A percentile compares a stretch with the other conserved stretches of the same genome.
Conservation (phyloP, 1,140 invertebrate species). For the Drosophila arizonae region DNA sequence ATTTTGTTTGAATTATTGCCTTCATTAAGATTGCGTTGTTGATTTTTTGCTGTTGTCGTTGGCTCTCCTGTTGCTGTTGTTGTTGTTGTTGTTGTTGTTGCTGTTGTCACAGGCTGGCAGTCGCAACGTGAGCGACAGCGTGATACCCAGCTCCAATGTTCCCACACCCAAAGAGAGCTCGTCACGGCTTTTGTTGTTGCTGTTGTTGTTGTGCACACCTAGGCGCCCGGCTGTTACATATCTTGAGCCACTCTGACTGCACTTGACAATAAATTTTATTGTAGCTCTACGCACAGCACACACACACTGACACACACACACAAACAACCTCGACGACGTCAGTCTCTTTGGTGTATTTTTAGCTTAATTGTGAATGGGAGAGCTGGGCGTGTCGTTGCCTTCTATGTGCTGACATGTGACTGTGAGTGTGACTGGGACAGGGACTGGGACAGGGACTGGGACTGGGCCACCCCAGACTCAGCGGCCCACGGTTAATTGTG, state of each 20-base stretch:
- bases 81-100: conserved; percentile 4
- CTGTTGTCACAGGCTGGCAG: conserved; percentile 40
- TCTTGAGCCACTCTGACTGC: conserved; percentile 68
- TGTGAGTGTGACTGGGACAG: conserved; percentile 7
- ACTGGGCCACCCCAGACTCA: conserved; percentile 9
- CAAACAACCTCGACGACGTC: conserved; percentile 5
- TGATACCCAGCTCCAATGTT: conserved; percentile 29
- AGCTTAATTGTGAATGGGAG: conserved; percentile 78
- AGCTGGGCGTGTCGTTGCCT: conserved; percentile 20
- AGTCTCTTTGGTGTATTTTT: conserved; percentile 62
- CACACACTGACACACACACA: background rate
- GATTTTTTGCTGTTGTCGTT: conserved; percentile 50
- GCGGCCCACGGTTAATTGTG: conserved; percentile 63
- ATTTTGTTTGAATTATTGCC: conserved; percentile 82
- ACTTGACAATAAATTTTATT: conserved; percentile 78
- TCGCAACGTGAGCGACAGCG: conserved; percentile 61
- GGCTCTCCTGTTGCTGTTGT: background rate
- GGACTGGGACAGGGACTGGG: conserved; percentile 19
- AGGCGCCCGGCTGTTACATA: conserved; percentile 40
- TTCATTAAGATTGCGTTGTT: conserved; percentile 82
- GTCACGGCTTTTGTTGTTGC: conserved; percentile 31
- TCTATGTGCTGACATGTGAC: conserved; percentile 68
- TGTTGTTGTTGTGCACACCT: conserved; percentile 45
- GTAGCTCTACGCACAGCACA: conserved; percentile 46
- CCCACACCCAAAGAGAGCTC: conserved; percentile 13